Evolutionary conservation across 2,797 vertebrate species (phyloP).

Genomic region (Emydoidea blandingii): DNA sequence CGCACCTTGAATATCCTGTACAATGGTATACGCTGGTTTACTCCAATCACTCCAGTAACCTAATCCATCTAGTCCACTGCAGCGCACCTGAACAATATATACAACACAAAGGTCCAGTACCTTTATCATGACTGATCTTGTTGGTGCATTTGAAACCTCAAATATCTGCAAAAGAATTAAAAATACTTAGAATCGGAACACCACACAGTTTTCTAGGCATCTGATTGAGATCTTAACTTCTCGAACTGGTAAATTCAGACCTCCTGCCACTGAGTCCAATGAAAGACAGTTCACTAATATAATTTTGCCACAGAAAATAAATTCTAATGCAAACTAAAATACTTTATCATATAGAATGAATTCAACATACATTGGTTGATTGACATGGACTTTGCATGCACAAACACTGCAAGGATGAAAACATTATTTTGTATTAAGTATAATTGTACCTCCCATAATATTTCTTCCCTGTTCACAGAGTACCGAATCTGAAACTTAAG

Average conservation of each 20-base stretch:
- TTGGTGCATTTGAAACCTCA: constrained; percentile 58
- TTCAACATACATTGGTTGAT: accelerated
- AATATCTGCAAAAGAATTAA: constrained; percentile 77
- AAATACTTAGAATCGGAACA: background rate
- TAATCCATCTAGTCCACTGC: constrained; percentile 75
- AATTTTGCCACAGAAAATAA: background rate
- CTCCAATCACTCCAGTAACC: constrained; percentile 95
- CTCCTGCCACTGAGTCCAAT: background rate
- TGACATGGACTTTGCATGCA: background rate
- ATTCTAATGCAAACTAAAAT: background rate
- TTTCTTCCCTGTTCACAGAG: constrained; percentile 59
- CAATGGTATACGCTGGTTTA: constrained; percentile 71
- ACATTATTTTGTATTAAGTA: background rate
- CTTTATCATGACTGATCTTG: constrained; percentile 57
- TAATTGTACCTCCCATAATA: constrained; percentile 87
- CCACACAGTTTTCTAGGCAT: background rate
- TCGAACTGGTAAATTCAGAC: background rate
- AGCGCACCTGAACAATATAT: constrained; percentile 87
- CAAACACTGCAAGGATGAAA: background rate
- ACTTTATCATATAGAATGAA: background rate
- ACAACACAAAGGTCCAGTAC: constrained; percentile 84
- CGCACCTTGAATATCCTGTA: constrained; percentile 88
- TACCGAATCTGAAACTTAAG: constrained; percentile 89
- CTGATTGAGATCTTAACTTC: background rate
- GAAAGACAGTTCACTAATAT: background rate